Evolutionary conservation across 2,797 vertebrate species (phyloP).

Genomic region (Cirrhinus molitorella): DNA sequence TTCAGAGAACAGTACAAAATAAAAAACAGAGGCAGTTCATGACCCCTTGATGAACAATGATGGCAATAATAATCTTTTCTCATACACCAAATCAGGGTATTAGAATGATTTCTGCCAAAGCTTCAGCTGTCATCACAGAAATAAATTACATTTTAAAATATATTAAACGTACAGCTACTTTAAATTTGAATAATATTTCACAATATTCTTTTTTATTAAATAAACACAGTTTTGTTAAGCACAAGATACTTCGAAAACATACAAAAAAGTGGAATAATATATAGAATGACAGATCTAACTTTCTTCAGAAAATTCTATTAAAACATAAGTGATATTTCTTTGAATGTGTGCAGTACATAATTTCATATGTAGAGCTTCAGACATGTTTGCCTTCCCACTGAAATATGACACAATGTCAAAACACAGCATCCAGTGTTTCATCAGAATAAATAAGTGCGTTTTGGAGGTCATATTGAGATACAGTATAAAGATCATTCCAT

Average conservation of each 20-base stretch:
- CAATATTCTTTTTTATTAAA: background rate
- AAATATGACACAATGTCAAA: background rate
- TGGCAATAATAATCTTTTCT: too few species aligned
- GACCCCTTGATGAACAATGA: too few species aligned
- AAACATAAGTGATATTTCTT: background rate
- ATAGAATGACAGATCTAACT: background rate
- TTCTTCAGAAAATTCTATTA: slow-evolving; percentile 11
- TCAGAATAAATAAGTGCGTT: background rate
- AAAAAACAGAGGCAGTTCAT: too few species aligned
- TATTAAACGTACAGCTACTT: background rate
- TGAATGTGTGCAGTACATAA: background rate
- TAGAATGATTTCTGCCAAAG: too few species aligned
- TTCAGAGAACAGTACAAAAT: too few species aligned
- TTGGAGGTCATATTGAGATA: slow-evolving; percentile 7
- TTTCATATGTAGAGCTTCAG: background rate
- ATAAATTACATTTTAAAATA: background rate
- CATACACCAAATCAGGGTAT: too few species aligned
- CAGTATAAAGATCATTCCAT: background rate
- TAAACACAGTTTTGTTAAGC: background rate
- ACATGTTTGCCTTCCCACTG: background rate
- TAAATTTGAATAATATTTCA: background rate
- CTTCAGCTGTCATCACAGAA: background rate
- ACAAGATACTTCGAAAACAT: background rate
- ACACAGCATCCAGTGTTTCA: background rate
- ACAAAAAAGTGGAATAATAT: background rate